Evolutionary conservation across 2,797 vertebrate species (phyloP), one percentile per base, ranked within the genome.

Genomic region (Erpetoichthys calabaricus): DNA sequence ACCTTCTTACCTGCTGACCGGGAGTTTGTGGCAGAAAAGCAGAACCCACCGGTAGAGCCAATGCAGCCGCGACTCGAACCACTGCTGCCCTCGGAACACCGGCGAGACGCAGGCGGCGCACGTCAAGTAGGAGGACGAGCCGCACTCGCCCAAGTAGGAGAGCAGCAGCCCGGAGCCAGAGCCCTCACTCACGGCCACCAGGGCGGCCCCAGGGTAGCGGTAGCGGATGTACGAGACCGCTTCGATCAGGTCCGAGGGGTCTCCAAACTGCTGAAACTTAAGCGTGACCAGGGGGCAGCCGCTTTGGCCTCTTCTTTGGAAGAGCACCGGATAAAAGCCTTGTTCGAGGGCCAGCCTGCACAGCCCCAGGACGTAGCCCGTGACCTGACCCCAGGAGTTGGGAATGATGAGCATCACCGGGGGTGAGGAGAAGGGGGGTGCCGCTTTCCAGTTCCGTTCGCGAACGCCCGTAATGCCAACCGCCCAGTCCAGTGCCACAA

Each of bases 401-500:
- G 90, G 89, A 60, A 93, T 78, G 42, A 91, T 70, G 9, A 93
- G 71, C 59, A 94, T 79, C 62, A 92, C 77, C 0, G 79, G 74
- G 2, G 81, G 75, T 0, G 64, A 67, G 10, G 73, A 57, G 58
- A 63, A 67, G 45, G 81, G 65, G 2, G 58, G 60, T 61, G 70
- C 3, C 59, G 47, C 47, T 45, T 64, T 67, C 59, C 70, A 60
- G 53, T 76, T 67, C 52, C 44, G 72, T 25, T 25, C 25, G 25
- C 25, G 25, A 25, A 25, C 25, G 55, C 45, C 69, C 6, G 55
- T 53, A 0, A 76, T 77, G 53, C 75, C 73, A 47, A 82, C 67
- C 3, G 85, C 81, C 92, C 90, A 94, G 71, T 94, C 91, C 73
- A 94, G 72, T 43, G 87, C 89, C 9, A 91, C 75, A 9, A 91